phyloP scores from a whole-genome alignment of 2,113 vertebrate species.

The Lophotis ruficrista region DNA sequence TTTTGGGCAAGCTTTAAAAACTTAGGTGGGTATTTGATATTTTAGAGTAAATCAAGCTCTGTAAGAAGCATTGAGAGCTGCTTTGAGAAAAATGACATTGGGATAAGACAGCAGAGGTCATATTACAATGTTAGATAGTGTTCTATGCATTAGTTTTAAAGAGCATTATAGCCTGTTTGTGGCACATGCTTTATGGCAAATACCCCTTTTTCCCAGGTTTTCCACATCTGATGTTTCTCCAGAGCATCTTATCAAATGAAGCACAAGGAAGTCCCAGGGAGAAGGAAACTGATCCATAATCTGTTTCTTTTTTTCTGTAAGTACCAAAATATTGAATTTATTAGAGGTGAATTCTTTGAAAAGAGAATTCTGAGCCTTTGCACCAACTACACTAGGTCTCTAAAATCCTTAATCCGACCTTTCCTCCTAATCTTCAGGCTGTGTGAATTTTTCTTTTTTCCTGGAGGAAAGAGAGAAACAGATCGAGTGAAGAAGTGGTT shows the following conservation, averaged over 20 bases:
- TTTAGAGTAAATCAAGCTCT: background rate
- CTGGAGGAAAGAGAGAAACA: background rate
- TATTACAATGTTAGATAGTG: background rate
- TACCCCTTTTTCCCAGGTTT: background rate
- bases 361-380: background rate
- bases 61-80: background rate
- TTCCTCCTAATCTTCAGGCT: background rate
- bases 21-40: accelerated
- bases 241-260: background rate
- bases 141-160: background rate
- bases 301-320: background rate
- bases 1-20: background rate
- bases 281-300: background rate
- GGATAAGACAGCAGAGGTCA: background rate
- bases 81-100: background rate
- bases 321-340: background rate
- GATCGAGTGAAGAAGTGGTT: background rate
- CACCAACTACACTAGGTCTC: background rate
- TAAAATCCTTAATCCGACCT: background rate
- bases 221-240: background rate
- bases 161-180: background rate
- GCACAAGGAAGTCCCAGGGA: background rate
- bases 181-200: background rate
- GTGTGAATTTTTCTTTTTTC: background rate
- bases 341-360: background rate